phyloP scores from a whole-genome alignment of 2,888 invertebrate genomes.

The Monoplex corrugatus region DNA sequence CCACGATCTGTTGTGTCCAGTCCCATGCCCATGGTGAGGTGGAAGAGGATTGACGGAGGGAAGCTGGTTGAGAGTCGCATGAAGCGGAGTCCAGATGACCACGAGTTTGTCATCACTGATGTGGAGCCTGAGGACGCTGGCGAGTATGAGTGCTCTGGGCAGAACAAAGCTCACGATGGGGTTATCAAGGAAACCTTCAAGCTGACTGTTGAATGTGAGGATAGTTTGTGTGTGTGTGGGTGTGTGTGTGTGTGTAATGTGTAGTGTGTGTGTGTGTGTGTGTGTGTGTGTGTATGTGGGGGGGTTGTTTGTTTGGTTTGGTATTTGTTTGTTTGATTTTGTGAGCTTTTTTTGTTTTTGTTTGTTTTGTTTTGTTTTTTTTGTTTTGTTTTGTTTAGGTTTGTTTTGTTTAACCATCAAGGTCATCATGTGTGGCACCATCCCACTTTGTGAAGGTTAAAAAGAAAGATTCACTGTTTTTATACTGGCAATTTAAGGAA shows the following conservation, averaged over 20 bases:
- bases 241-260: too few species aligned
- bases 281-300: too few species aligned
- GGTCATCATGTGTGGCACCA: too few species aligned
- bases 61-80: slow-evolving; percentile 83
- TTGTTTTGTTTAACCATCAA: too few species aligned
- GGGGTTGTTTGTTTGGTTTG: not conserved
- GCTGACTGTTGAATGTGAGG: slow-evolving; percentile 81
- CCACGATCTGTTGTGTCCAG: slow-evolving; percentile 84
- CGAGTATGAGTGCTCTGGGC: slow-evolving; percentile 90
- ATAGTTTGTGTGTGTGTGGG: not conserved
- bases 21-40: slow-evolving; percentile 94
- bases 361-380: not conserved
- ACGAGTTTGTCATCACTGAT: slow-evolving; percentile 86
- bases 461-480: too few species aligned
- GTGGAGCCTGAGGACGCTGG: slow-evolving; percentile 89
- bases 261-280: not conserved
- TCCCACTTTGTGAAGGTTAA: too few species aligned
- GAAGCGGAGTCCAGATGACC: slow-evolving; percentile 91
- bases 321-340: not conserved
- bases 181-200: slow-evolving; percentile 76
- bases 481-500: too few species aligned
- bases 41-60: slow-evolving; percentile 91
- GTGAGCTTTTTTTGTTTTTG: too few species aligned
- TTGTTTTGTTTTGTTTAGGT: too few species aligned
- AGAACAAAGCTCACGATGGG: slow-evolving; percentile 68